Evolutionary conservation across 2,888 invertebrate genomes (phyloP), one percentile per base, ranked within the genome.

Genomic region (Eupithecia dodoneata): DNA sequence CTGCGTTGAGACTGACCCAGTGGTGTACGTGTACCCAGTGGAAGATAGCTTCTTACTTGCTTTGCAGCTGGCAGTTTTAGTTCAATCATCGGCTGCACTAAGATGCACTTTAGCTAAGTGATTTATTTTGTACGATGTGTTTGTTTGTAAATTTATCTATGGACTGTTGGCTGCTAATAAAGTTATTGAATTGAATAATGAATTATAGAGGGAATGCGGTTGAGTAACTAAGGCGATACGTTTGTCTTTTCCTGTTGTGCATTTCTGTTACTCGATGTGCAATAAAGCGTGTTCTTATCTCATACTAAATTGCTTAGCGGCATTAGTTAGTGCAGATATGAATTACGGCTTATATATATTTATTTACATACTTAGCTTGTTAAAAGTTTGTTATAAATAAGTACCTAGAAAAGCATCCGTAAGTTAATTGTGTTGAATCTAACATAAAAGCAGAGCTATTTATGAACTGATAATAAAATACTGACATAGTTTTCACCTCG

Each of bases 1-100:
- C 69, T 30, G 9, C 76, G 78, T 76, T 76, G 12, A 69, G 41
- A 41, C 41, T 10, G 41, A 59, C 44, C 73, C 2, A 72, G 59
- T 78, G 15, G 18, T 6, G 13, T 67, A 42, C 12, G 52, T 7
- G 45, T 45, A 47, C 9, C n/a, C 18, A 18, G n/a, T 18, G 59
- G 6, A 47, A 47, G 47, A 47, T 10, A 47, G 6, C 7, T 10
- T 12, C 12, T 47, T 47, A 4, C 4, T 47, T 47, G 10, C 47
- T 47, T 55, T 55, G 55, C n/a, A 55, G 3, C 59, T 18, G 10
- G 9, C 9, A 9, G 18, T 18, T 52, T 52, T 52, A 52, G 52
- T 59, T 59, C 59, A 3, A 18, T 59, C 18, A 6, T 59, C 59
- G 9, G 55, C 1, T 9, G 18, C 59, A 18, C 10, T 59, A 18